A percentile compares a stretch with the other conserved stretches of the same genome.
Conservation (phyloP, 2,888 invertebrate species). For the Thera obeliscata region DNA sequence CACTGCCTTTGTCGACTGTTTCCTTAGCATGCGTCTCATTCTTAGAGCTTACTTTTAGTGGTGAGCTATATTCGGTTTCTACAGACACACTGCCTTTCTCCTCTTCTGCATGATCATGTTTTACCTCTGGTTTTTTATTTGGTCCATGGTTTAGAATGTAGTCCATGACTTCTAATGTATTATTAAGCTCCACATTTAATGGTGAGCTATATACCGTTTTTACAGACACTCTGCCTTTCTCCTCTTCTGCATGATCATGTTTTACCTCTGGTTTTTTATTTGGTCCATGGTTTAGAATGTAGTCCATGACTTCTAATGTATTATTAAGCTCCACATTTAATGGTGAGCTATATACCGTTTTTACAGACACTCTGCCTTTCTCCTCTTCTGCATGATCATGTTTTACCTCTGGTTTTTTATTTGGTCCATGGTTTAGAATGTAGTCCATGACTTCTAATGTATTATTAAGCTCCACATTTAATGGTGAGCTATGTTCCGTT, state of each 20-base stretch:
- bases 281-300: slow-evolving; percentile 60
- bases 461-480: no score
- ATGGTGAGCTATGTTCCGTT: no score
- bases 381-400: no score
- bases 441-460: no score
- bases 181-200: slow-evolving; percentile 50
- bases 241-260: slow-evolving; percentile 8
- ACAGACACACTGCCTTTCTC: slow-evolving; percentile 4
- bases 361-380: no score
- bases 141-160: slow-evolving; percentile 62
- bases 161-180: slow-evolving; percentile 64
- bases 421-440: no score
- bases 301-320: slow-evolving; percentile 64
- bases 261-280: slow-evolving; percentile 14
- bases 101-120: slow-evolving; percentile 10
- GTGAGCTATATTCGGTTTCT: slow-evolving; percentile 11
- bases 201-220: no score
- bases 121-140: slow-evolving; percentile 14
- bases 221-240: background rate
- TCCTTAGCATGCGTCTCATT: slow-evolving; percentile 1
- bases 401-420: no score
- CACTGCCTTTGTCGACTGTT: background rate
- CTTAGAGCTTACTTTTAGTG: slow-evolving; percentile 6
- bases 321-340: slow-evolving; percentile 52
- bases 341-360: no score